Evolutionary conservation across 2,113 vertebrate genomes (phyloP).

Genomic region (Passer domesticus): DNA sequence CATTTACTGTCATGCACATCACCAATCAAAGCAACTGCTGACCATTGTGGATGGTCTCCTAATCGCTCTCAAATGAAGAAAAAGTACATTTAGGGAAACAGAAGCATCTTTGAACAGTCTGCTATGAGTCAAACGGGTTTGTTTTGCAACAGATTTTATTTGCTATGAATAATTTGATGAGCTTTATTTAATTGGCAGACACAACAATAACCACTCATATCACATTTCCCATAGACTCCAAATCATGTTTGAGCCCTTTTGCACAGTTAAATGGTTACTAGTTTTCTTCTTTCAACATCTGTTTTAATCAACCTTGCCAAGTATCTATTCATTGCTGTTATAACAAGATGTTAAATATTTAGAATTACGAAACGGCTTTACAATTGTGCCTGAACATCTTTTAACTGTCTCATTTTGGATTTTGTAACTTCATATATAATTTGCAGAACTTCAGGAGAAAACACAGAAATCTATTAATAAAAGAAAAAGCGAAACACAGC

Average conservation of each 20-base stretch:
- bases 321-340: background rate
- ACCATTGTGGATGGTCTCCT: background rate
- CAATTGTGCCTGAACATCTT: background rate
- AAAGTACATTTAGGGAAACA: background rate
- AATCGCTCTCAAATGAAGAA: background rate
- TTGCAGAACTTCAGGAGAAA: background rate
- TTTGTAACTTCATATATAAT: background rate
- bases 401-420: background rate
- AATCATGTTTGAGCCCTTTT: slow-evolving; percentile 13
- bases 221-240: background rate
- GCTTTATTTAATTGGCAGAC: slow-evolving; percentile 43
- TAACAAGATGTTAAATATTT: background rate
- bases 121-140: background rate
- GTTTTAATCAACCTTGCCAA: background rate
- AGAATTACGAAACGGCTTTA: background rate
- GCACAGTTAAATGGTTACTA: background rate
- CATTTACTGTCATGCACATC: background rate
- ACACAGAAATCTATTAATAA: background rate
- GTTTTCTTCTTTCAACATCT: slow-evolving; percentile 31
- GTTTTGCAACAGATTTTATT: slow-evolving; percentile 39
- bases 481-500: background rate
- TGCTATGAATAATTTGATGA: slow-evolving; percentile 18
- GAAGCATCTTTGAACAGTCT: background rate
- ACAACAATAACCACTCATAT: slow-evolving; percentile 13
- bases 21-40: background rate